A percentile compares a stretch with the other conserved stretches of the same genome.
phyloP scores from a whole-genome alignment of 2,888 invertebrate genomes.

The Caenorhabditis panamensis region DNA sequence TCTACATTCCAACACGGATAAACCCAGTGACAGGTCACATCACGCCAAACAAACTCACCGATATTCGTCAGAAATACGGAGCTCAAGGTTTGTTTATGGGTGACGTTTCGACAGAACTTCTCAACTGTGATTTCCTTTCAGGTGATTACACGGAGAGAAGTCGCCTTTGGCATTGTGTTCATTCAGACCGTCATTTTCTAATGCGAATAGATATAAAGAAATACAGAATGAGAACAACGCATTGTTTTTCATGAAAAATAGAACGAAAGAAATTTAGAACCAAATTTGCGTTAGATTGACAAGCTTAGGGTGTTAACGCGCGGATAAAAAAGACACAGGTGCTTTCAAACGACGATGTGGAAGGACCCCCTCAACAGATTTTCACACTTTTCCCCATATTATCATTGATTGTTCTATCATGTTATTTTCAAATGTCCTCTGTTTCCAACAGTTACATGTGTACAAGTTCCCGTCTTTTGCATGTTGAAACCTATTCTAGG shows the following conservation, averaged over 20 bases:
- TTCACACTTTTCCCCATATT: background rate
- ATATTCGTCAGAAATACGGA: conserved; percentile 12
- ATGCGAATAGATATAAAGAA: conserved; percentile 12
- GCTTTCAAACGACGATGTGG: background rate
- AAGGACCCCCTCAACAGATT: background rate
- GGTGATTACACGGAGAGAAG: conserved; percentile 10
- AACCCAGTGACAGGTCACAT: background rate
- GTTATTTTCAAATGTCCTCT: background rate
- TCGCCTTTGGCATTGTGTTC: background rate
- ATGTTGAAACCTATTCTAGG: background rate
- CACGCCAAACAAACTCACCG: background rate
- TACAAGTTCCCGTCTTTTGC: background rate
- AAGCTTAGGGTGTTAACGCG: too few relatives aligned
- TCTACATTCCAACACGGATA: conserved; percentile 1
- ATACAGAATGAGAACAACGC: background rate
- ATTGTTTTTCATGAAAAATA: too few relatives aligned
- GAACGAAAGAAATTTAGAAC: too few relatives aligned
- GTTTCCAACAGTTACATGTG: background rate
- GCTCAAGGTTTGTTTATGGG: conserved; percentile 9
- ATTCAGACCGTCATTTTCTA: conserved; percentile 5
- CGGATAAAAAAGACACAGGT: background rate
- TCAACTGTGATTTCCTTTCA: background rate
- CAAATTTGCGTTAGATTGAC: background rate
- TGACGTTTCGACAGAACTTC: background rate
- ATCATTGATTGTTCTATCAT: background rate